These are phyloP conservation scores for Scomberomorus guttatus DNA, from an alignment of 2,797 vertebrate genomes.

Conservation along the genomic window DNA sequence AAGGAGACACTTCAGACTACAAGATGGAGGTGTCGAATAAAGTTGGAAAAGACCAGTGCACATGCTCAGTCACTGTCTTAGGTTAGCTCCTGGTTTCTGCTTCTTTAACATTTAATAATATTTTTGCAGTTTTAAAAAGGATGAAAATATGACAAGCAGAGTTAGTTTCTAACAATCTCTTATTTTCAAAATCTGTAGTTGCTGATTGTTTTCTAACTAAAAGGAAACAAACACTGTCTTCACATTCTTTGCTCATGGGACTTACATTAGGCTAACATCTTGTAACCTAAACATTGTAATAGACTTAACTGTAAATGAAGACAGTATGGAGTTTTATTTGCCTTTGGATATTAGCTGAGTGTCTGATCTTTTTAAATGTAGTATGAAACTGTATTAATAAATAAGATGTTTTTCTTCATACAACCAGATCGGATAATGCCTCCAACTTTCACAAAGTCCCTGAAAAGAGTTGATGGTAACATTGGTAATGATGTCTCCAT, in stretches of 20 bases:
- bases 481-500: conserved; percentile 86
- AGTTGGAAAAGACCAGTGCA: conserved; percentile 94
- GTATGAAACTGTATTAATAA: conserved; percentile 35
- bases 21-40: conserved; percentile 96
- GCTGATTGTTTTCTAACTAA: not conserved
- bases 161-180: not conserved
- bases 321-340: not conserved
- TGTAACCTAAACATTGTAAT: not conserved
- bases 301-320: not conserved
- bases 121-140: not conserved
- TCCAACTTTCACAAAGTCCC: conserved; percentile 94
- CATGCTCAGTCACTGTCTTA: conserved; percentile 93
- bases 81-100: conserved; percentile 85
- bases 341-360: conserved; percentile 4
- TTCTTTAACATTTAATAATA: conserved; percentile 2
- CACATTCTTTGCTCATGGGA: not conserved
- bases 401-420: conserved; percentile 75
- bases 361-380: not conserved
- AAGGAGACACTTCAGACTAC: conserved; percentile 94
- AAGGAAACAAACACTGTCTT: not conserved
- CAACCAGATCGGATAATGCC: conserved; percentile 96
- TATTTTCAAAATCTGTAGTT: not conserved
- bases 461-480: conserved; percentile 93
- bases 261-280: not conserved
- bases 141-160: not conserved